Percentiles rank a stretch among this genome's conserved stretches.
phyloP scores from a whole-genome alignment of 35 echinoderm and acorn worm species.

The Diadema setosum region DNA sequence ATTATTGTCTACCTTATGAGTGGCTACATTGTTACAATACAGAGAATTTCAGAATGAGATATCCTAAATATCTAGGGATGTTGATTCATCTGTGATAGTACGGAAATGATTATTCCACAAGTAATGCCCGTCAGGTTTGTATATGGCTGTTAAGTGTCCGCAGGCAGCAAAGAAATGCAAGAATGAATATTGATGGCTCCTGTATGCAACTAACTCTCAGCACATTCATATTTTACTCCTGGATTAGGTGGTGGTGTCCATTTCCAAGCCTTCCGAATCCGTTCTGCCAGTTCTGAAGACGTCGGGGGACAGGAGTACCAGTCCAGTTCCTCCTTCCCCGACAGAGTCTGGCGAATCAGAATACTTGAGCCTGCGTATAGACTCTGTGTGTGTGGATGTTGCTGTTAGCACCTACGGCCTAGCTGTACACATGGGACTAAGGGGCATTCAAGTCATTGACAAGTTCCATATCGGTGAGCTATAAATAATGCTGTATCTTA shows the following conservation, averaged over 20 bases:
- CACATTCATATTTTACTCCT: background rate
- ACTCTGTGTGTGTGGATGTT: conserved; percentile 83
- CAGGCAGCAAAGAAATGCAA: too few relatives aligned
- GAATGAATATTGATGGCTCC: too few relatives aligned
- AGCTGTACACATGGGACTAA: conserved; percentile 75
- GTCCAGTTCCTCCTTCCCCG: conserved; percentile 7
- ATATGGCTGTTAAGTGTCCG: too few relatives aligned
- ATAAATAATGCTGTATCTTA: too few relatives aligned
- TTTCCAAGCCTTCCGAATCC: conserved; percentile 9
- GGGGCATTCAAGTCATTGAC: conserved; percentile 92
- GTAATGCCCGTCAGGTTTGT: too few relatives aligned
- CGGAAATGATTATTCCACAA: too few relatives aligned
- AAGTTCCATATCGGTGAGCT: conserved; percentile 91
- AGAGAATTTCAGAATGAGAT: too few relatives aligned
- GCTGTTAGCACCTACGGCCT: conserved; percentile 78
- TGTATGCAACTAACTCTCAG: too few relatives aligned
- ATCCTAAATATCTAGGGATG: too few relatives aligned
- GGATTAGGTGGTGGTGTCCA: conserved; percentile 37
- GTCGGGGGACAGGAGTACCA: background rate
- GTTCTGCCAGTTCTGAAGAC: background rate
- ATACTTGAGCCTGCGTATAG: conserved; percentile 82
- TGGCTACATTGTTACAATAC: too few relatives aligned
- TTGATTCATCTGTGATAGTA: too few relatives aligned
- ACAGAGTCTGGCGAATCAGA: conserved; percentile 39
- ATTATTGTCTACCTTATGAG: too few relatives aligned